Evolutionary conservation across 2,113 vertebrate genomes (phyloP), one percentile per base, ranked within the genome.

Genomic region (Poeciliopsis occidentalis): DNA sequence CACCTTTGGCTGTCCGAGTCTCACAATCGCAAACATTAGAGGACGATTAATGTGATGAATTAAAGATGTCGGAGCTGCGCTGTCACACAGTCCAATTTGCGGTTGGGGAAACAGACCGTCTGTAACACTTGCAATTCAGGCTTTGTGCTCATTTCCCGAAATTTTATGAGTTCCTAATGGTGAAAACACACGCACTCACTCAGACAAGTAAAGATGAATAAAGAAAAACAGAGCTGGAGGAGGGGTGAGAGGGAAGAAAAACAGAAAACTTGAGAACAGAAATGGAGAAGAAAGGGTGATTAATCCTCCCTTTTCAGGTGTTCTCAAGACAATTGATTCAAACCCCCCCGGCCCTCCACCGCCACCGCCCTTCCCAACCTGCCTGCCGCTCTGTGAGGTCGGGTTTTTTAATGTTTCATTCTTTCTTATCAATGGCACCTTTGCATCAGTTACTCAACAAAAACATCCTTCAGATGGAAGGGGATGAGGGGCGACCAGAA

Each of bases 371-470:
- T n/a, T 13, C 79, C 73, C 61, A 72, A 85, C 86, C 54, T 73
- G 84, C 88, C 85, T 82, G 12, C 85, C 81, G 71, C 78, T 87
- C 73, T 67, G 70, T 62, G 77, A 86, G 67, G 85, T 90, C 24
- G 87, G 86, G 1, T 8, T 34, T 34, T 92, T 92, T 93, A 86
- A 90, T 91, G 82, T 90, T 86, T 82, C 87, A 85, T 94, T 94
- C 89, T 89, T 88, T 85, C 86, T 89, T 85, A 90, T 93, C 88
- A 93, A 93, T 85, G 82, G 92, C 88, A 92, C 89, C 90, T 94
- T 89, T 91, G 86, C 91, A 92, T 92, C 89, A 93, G 92, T 93
- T 92, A 93, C 86, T 84, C 80, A 72, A 91, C 84, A 89, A 92
- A 91, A 92, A 92, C 88, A 92, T 88, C 88, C 76, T 88, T 91